Base-by-base conservation (phyloP, 1,140 invertebrate genomes). In the Atopsyche davidsoni region DNA sequence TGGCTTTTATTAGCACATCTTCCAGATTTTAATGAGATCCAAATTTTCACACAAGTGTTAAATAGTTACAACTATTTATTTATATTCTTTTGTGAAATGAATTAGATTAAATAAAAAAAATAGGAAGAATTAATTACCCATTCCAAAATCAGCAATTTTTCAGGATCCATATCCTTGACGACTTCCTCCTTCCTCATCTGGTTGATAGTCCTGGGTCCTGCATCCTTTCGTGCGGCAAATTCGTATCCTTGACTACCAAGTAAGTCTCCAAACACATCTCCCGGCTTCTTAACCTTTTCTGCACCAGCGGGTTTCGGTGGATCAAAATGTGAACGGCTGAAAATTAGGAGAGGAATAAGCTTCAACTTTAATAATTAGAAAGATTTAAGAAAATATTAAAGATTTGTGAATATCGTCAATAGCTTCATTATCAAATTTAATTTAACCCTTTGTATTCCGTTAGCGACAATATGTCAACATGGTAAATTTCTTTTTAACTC, bases 181-280 rank as follows among this genome's bases (percentile, higher is more conserved):
- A 92, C 70, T 59, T 93, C 87, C 47, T 87, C 86, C 64, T 92
- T 93, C 13, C 89, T 78, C 89, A 96, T 92, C 57, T 88, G 87
- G 63, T 92, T 94, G 51, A 96, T 92, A 1, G 92, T 94, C 56
- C 85, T 84, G 0, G 91, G 90, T 11, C 85, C 86, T 34, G 79
- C 68, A 44, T 87, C 81, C 46, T 85, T 85, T 59, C 86, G 87
- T 2, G 77, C 72, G 4, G 83, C 82, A 67, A 91, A 89, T 43
- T 83, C 83, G 59, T 93, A 95, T 0, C 87, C 87, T 62, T 93
- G 89, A 57, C 84, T 86, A 1, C 91, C 92, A 1, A 97, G 72
- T 9, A 96, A 69, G 69, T 96, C 92, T 11, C 86, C 89, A 70
- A 97, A 96, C 10, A 91, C 84, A 65, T 95, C 87, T 2, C 60